A percentile compares a stretch with the other conserved stretches of the same genome.
Conservation (phyloP, 2,797 vertebrate genomes). For the Tympanoctomys barrerae region DNA sequence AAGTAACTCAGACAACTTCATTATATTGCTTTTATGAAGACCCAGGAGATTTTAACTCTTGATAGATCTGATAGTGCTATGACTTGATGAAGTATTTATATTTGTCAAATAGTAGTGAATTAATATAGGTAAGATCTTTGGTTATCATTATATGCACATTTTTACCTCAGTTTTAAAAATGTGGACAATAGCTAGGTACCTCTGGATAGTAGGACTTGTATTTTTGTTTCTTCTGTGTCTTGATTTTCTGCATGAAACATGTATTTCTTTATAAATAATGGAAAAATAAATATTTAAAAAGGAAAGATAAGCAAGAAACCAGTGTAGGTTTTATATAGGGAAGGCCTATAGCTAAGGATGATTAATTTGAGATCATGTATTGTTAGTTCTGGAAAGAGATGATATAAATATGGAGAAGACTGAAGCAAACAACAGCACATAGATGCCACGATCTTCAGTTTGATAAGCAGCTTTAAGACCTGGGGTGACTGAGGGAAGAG, state of each 20-base stretch:
- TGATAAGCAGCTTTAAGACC: not conserved
- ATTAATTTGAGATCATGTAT: constrained; percentile 17
- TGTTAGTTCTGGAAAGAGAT: constrained; percentile 7
- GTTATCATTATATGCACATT: not conserved
- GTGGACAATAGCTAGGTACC: not conserved
- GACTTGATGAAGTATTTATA: not conserved
- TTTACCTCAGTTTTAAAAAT: not conserved
- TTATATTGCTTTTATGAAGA: not conserved
- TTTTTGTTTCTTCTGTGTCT: not conserved
- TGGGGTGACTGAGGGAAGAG: not conserved
- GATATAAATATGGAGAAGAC: not conserved
- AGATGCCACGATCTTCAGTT: not conserved
- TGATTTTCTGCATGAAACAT: constrained; percentile 16
- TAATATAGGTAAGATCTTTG: not conserved
- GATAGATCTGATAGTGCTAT: not conserved
- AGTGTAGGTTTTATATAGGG: not conserved
- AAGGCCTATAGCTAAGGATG: not conserved
- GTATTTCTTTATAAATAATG: constrained; percentile 32
- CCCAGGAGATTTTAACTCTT: not conserved
- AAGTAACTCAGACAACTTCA: not conserved
- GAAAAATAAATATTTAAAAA: not conserved
- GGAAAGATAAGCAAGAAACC: not conserved
- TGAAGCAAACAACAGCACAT: not conserved
- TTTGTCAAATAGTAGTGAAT: constrained; percentile 29
- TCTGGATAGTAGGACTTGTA: constrained; percentile 7